These are phyloP conservation scores for Chamaetylas fuelleborni DNA, from an alignment of 2,113 vertebrate genomes.

Conservation along the genomic window DNA sequence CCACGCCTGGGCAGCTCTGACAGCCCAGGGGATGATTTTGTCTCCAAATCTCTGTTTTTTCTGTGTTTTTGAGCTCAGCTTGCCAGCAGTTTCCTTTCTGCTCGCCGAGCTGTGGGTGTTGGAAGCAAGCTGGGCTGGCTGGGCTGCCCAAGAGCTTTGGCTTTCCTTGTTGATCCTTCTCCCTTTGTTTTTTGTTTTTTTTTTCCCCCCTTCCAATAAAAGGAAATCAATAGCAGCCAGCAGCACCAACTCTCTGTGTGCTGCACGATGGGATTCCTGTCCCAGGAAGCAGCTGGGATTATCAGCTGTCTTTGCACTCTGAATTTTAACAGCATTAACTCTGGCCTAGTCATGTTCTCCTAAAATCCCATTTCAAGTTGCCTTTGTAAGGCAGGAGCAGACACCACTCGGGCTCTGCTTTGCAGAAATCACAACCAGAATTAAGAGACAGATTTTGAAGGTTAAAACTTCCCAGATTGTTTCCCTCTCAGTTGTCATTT, in stretches of 20 bases:
- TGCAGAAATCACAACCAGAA: constrained; percentile 3
- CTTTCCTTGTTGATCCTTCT: background rate
- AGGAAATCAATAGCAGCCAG: background rate
- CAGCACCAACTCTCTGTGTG: background rate
- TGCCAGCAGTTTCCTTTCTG: fast-evolving
- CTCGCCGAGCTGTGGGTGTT: background rate
- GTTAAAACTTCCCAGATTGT: constrained; percentile 48
- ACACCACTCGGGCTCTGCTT: background rate
- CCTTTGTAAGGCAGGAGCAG: background rate
- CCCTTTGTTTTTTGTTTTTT: no score
- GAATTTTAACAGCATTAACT: constrained; percentile 11
- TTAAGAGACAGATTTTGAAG: constrained; percentile 48
- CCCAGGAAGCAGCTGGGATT: background rate
- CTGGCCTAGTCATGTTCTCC: background rate
- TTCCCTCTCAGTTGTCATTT: constrained; percentile 55
- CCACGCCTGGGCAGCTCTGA: background rate
- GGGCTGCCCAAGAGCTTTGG: background rate
- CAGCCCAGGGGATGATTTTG: background rate
- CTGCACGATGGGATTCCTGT: background rate
- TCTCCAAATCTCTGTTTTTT: background rate
- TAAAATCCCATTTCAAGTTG: background rate
- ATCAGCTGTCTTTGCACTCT: background rate
- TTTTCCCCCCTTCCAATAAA: background rate
- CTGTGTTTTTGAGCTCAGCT: background rate
- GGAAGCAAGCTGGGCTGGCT: background rate